Conservation (phyloP, 1,140 invertebrate genomes). For the Nasonia giraulti region DNA sequence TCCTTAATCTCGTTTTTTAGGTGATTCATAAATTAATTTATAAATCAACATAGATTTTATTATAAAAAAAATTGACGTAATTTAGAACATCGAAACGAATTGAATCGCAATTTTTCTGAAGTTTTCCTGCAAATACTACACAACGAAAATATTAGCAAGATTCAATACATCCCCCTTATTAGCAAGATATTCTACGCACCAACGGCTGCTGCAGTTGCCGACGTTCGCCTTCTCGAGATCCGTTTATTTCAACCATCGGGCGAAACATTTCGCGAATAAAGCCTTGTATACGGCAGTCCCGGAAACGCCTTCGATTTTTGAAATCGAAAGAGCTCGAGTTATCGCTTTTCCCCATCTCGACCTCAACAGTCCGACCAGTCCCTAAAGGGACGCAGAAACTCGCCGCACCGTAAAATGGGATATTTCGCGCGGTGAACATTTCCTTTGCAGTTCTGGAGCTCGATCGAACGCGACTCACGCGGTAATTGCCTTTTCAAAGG, state of each 20-base stretch:
- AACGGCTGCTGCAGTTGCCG: neutral
- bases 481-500: constrained; percentile 25
- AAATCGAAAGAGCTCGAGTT: constrained; percentile 18
- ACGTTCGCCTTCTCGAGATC: neutral
- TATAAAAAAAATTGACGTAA: neutral
- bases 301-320: neutral
- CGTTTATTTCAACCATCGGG: neutral
- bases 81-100: neutral
- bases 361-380: neutral
- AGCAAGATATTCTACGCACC: neutral
- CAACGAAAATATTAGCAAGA: neutral
- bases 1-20: too few species aligned
- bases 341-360: neutral
- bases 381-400: neutral
- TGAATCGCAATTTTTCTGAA: neutral
- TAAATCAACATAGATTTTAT: too few species aligned
- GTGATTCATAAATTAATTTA: too few species aligned
- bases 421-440: neutral
- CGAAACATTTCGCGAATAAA: neutral
- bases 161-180: neutral
- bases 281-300: too few species aligned
- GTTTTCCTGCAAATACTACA: neutral
- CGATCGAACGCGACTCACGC: constrained; percentile 4
- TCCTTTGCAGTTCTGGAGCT: neutral
- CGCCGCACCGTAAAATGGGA: constrained; percentile 28